Base-by-base conservation (phyloP, 2,888 invertebrate genomes). In the Ochropleura leucogaster region DNA sequence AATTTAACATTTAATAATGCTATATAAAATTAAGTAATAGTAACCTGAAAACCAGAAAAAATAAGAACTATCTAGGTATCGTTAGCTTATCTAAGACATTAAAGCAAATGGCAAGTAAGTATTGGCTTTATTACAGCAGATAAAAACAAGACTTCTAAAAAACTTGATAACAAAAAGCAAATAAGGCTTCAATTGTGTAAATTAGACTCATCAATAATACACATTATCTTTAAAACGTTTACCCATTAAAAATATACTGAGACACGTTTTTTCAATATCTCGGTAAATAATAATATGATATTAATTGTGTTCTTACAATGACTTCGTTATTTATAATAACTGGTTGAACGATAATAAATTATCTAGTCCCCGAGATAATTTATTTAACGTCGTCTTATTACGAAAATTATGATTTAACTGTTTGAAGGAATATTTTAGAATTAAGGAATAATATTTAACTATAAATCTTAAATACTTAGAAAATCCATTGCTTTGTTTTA, bases 321-420 rank as follows among this genome's bases (percentile, higher is more conserved):
- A 68, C 72, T 57, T 68, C 71, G 67, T 85, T 84, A 90, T 88
- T 90, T 89, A 90, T 86, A 73, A 72, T 68, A 76, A 63, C 75
- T 80, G 72, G 83, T 78, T 83, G 77, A 82, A 81, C 68, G 78
- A 79, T 83, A 68, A 87, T 88, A 86, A 88, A 87, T 90, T 82
- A 82, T 84, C 73, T 68, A 53, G 73, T 74, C 68, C 75, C 76
- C 62, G 75, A 68, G 77, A 86, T 85, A 83, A 89, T 86, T 90
- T 84, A 86, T 88, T 80, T 81, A 75, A 55, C 80, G 59, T 78
- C 59, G 14, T 67, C 59, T 84, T 81, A 55, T 77, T 62, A 67
- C 51, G 51, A 65, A 65, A 80, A 80, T 84, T 67, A 71, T 69
- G 68, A 80, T 59, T 80, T 80, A 80, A 68, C 12, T 60, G 57